These are phyloP conservation scores for Chamaea fasciata DNA, from an alignment of 2,113 vertebrate genomes.

Conservation along the genomic window DNA sequence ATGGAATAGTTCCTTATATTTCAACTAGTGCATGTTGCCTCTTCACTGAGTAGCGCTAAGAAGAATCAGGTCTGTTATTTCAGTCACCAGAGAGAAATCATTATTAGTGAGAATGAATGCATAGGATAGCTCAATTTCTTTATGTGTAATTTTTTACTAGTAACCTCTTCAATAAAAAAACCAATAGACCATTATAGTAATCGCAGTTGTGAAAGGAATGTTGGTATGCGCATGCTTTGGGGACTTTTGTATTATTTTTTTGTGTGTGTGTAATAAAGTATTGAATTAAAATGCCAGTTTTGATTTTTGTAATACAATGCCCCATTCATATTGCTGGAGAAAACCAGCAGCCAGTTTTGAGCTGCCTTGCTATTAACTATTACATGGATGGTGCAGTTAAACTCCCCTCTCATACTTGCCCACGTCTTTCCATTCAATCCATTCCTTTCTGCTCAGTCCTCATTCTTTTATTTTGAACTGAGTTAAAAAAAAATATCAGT, in stretches of 20 bases:
- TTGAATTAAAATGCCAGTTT: background rate
- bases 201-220: background rate
- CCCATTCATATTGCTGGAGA: background rate
- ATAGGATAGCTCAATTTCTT: background rate
- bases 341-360: background rate
- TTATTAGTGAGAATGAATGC: background rate
- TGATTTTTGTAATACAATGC: background rate
- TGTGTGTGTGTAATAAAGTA: background rate
- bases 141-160: background rate
- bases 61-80: background rate
- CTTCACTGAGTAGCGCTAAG: background rate
- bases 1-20: background rate
- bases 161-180: background rate
- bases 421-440: background rate
- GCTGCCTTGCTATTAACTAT: background rate
- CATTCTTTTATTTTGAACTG: background rate
- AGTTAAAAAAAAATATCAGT: background rate
- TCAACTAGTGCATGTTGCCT: background rate
- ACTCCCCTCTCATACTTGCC: background rate
- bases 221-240: background rate
- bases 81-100: background rate
- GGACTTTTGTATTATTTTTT: background rate
- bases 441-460: background rate
- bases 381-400: background rate
- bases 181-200: background rate